Evolutionary conservation across 2,113 vertebrate genomes (phyloP), one percentile per base, ranked within the genome.

Genomic region (Coptodon rendalli): DNA sequence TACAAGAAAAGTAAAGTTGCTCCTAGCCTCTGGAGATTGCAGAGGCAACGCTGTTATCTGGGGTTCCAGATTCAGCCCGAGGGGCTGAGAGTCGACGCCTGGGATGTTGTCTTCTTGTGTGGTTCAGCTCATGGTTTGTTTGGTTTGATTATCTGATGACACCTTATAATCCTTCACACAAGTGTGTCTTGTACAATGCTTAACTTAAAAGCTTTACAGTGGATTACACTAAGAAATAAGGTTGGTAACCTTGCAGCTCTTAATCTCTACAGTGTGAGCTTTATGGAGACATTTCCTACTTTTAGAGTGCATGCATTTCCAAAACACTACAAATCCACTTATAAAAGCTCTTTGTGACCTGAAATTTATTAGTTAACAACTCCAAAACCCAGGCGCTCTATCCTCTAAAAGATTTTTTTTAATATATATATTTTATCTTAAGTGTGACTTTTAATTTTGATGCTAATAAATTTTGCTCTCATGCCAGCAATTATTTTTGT

Each of bases 81-180:
- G 87, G 93, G 86, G 57, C 63, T 89, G 81, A 80, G 76, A 85
- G 71, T 83, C 24, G 43, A 63, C 43, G 4, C 45, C 83, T 61
- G 85, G 79, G 88, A 89, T 92, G 89, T 87, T 90, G 91, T 92
- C 90, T 89, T 86, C 90, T 90, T 87, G 43, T 80, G 73, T 50
- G 82, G 68, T 81, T 90, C 76, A 50, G 87, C 87, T 91, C 80
- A 40, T 84, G 81, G 88, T 89, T 81, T 90, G 80, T 89, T 87
- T 81, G 85, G 34, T 80, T 57, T 88, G 68, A 61, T 90, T 93
- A 94, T 95, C 93, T 94, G 94, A 93, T 95, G 92, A 88, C 93
- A 89, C 90, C 61, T 71, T 63, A 50, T 93, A 94, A 94, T 94
- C 93, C 89, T 29, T 87, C 79, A 81, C 83, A 89, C 86, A 78